Evolutionary conservation across 2,113 vertebrate genomes (phyloP).

Genomic region (Caranx melampygus): DNA sequence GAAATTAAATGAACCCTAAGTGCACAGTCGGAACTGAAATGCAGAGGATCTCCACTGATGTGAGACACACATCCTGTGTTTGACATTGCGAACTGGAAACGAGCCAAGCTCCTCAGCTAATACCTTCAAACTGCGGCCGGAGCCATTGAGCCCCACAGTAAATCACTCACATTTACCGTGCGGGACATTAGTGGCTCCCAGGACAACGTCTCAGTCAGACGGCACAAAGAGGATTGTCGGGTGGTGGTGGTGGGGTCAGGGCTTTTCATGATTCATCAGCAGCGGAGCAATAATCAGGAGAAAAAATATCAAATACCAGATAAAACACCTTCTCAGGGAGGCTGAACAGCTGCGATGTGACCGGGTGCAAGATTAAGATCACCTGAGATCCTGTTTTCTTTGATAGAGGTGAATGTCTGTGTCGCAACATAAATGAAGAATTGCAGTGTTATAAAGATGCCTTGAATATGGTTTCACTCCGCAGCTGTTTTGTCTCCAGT

Average conservation of each 20-base stretch:
- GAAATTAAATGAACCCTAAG: slow-evolving; percentile 33
- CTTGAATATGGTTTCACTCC: too few species aligned
- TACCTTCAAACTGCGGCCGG: slow-evolving; percentile 15
- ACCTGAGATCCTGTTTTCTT: too few species aligned
- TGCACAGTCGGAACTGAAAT: not conserved
- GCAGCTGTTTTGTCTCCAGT: too few species aligned
- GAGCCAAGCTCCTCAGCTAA: slow-evolving; percentile 57
- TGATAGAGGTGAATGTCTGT: too few species aligned
- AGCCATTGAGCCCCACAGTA: slow-evolving; percentile 22
- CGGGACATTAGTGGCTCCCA: slow-evolving; percentile 23
- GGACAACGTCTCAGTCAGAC: slow-evolving; percentile 21
- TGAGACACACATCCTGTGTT: slow-evolving; percentile 63
- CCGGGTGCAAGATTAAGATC: too few species aligned
- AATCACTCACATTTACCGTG: slow-evolving; percentile 39
- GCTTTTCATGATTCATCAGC: too few species aligned
- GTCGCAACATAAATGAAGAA: too few species aligned
- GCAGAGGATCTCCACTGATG: slow-evolving; percentile 26
- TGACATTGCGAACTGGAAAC: slow-evolving; percentile 81
- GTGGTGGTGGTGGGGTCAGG: not conserved
- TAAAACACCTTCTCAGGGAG: too few species aligned
- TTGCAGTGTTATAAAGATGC: too few species aligned
- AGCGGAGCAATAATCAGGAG: too few species aligned
- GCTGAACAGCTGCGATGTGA: too few species aligned
- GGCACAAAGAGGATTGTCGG: slow-evolving; percentile 7
- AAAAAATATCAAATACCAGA: too few species aligned